Evolutionary conservation across 2,888 invertebrate species (phyloP).

Genomic region (Chrysolina oricalcia): DNA sequence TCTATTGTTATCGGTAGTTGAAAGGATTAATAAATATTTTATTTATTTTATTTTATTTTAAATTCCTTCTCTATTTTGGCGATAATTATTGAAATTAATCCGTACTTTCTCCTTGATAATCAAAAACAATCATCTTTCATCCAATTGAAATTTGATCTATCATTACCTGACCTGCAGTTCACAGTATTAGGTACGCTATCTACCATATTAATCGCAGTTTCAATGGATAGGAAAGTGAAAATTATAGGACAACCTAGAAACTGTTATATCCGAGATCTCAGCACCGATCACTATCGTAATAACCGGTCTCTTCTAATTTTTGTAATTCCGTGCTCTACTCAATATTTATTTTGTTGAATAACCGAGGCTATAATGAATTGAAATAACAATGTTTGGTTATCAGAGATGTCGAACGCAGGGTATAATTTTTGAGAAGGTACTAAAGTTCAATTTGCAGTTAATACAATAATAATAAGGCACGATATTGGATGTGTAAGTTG

Average conservation of each 20-base stretch:
- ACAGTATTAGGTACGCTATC: slow-evolving; percentile 15
- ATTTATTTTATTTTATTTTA: too few relatives aligned
- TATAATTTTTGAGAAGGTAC: slow-evolving; percentile 58
- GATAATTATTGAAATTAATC: background rate
- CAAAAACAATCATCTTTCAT: background rate
- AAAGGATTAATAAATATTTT: too few relatives aligned
- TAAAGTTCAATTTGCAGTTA: slow-evolving; percentile 61
- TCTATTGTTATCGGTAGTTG: too few relatives aligned
- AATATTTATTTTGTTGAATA: slow-evolving; percentile 42
- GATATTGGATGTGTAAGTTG: slow-evolving; percentile 57
- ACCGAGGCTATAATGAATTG: slow-evolving; percentile 45
- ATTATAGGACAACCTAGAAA: slow-evolving; percentile 29
- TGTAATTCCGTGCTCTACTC: slow-evolving; percentile 24
- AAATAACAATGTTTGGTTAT: slow-evolving; percentile 52
- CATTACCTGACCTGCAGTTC: slow-evolving; percentile 3
- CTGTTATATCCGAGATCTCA: slow-evolving; percentile 18
- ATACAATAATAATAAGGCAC: slow-evolving; percentile 63
- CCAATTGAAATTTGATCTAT: slow-evolving; percentile 16
- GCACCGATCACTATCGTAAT: slow-evolving; percentile 33
- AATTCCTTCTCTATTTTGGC: too few relatives aligned
- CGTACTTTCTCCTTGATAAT: background rate
- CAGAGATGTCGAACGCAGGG: slow-evolving; percentile 29
- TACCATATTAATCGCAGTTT: background rate
- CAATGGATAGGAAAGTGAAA: slow-evolving; percentile 7
- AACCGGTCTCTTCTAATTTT: slow-evolving; percentile 22